These are phyloP conservation scores for Avahi laniger DNA, from an alignment of 2,797 vertebrate genomes.

Conservation along the genomic window DNA sequence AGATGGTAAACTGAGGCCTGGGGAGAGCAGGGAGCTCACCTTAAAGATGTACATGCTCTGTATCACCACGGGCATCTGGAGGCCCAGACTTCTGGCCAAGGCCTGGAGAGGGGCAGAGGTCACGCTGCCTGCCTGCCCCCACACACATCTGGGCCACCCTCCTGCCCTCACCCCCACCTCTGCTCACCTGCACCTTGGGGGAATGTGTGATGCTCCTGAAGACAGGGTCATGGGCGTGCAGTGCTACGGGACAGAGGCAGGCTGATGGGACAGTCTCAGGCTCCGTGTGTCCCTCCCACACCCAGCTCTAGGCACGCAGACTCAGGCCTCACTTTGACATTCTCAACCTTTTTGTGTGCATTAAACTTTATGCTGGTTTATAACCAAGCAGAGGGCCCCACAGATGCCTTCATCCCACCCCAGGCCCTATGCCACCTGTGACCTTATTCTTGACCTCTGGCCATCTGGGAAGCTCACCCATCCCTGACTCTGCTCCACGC, in stretches of 20 bases:
- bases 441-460: neutral
- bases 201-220: slow-evolving; percentile 93
- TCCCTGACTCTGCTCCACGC: neutral
- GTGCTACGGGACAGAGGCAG: slow-evolving; percentile 83
- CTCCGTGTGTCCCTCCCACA: rapidly evolving
- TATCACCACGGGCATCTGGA: slow-evolving; percentile 90
- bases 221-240: slow-evolving; percentile 91
- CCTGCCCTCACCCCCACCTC: rapidly evolving
- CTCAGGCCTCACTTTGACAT: neutral
- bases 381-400: neutral
- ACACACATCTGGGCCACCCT: neutral
- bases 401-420: neutral
- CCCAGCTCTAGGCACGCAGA: neutral
- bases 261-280: neutral
- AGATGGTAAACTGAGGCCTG: neutral
- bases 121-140: neutral
- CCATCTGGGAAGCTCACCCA: neutral
- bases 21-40: slow-evolving; percentile 82
- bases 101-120: slow-evolving; percentile 83
- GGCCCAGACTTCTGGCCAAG: slow-evolving; percentile 88
- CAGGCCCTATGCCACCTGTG: neutral
- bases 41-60: slow-evolving; percentile 99
- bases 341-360: rapidly evolving
- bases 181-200: slow-evolving; percentile 92
- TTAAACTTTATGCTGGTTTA: neutral